Conservation (phyloP, 2,888 invertebrate species). For the Apantesis nais region DNA sequence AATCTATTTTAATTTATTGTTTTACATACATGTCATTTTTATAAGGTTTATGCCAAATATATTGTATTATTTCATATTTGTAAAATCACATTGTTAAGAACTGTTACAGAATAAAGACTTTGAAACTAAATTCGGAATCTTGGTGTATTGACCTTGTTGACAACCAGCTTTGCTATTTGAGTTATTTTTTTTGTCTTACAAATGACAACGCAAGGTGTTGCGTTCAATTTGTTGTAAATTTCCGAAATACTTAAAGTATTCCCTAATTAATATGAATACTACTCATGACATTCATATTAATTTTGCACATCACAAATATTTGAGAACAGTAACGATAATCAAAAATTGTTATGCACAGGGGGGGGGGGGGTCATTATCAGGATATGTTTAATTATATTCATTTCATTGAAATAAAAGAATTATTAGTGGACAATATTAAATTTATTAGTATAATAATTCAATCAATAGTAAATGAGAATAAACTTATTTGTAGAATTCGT, state of each 20-base stretch:
- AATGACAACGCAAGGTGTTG: neutral
- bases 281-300: too few relatives aligned
- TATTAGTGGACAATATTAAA: constrained; percentile 8
- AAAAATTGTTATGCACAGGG: neutral
- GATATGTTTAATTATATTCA: neutral
- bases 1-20: constrained; percentile 63
- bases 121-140: constrained; percentile 53
- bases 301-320: too few relatives aligned
- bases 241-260: too few relatives aligned
- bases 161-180: neutral
- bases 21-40: constrained; percentile 67
- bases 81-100: constrained; percentile 81
- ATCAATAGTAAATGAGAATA: constrained; percentile 32
- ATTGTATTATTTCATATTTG: constrained; percentile 74
- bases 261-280: too few relatives aligned
- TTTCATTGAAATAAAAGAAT: neutral
- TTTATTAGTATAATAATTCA: constrained; percentile 46
- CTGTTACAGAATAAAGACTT: constrained; percentile 84
- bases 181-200: neutral
- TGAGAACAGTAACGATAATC: too few relatives aligned
- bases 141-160: neutral
- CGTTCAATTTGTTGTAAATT: neutral
- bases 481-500: constrained; percentile 99
- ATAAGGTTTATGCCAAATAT: constrained; percentile 84
- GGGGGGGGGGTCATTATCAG: neutral